These are phyloP conservation scores for Seladonia tumulorum DNA, from an alignment of 2,888 invertebrate species.

Conservation along the genomic window DNA sequence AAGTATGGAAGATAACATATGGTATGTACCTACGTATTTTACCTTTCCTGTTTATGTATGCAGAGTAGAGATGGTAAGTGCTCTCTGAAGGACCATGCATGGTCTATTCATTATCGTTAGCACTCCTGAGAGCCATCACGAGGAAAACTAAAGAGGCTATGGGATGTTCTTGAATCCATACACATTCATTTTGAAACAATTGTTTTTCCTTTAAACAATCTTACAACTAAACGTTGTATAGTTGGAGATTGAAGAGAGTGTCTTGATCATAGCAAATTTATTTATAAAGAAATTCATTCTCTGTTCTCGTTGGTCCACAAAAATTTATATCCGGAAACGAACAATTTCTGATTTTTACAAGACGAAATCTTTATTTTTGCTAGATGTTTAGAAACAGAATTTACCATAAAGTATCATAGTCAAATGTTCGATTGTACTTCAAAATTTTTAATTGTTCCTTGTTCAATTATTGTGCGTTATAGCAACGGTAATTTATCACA, in stretches of 20 bases:
- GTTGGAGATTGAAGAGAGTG: too few relatives aligned
- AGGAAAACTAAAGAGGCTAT: not conserved
- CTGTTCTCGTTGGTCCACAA: not conserved
- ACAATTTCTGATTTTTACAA: not conserved
- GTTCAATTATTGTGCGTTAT: too few relatives aligned
- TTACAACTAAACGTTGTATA: not conserved
- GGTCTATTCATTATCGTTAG: conserved; percentile 7
- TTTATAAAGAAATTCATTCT: not conserved
- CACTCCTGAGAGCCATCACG: not conserved
- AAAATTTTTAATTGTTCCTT: too few relatives aligned
- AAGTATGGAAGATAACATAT: not conserved
- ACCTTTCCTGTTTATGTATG: not conserved
- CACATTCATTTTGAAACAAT: not conserved
- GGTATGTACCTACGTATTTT: not conserved
- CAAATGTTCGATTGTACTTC: too few relatives aligned
- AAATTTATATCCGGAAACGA: not conserved
- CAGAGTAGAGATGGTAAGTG: not conserved
- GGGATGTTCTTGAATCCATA: not conserved
- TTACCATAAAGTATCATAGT: too few relatives aligned
- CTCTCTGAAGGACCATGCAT: not conserved
- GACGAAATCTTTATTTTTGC: not conserved
- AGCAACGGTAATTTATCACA: too few relatives aligned
- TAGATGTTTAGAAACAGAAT: too few relatives aligned
- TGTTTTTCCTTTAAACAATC: not conserved
- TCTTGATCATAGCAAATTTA: not conserved